Evolutionary conservation across 2,113 vertebrate genomes (phyloP), one percentile per base, ranked within the genome.

Genomic region (Sclerurus mexicanus): DNA sequence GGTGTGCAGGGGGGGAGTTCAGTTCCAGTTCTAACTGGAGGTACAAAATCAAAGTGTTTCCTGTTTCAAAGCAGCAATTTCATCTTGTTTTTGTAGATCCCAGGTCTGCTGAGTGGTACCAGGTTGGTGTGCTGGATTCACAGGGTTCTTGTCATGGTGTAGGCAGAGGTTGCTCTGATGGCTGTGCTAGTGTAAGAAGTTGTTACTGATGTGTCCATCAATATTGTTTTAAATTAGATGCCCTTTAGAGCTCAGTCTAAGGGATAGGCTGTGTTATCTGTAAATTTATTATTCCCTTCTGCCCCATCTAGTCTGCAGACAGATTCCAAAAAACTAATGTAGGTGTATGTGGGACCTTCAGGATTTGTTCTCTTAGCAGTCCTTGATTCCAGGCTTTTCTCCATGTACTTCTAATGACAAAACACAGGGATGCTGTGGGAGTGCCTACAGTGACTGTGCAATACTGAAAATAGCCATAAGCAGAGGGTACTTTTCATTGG

Each of bases 381-480:
- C 19, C n/a, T 67, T 47, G 19, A 12, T 79, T 40, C 44, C 66
- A 42, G 71, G 11, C 71, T 66, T 83, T 73, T 58, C 50, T 72
- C 44, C 0, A 0, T 25, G 40, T 60, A 2, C 10, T 63, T 30
- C 21, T 23, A 33, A 13, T 68, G 62, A 21, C 44, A 82, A 68
- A 92, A 37, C 56, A 42, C 7, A 24, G 39, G 53, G 22, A 16
- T 82, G 53, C 71, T n/a, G 21, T 6, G 49, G 67, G 71, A 69
- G 16, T 56, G 62, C 71, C 71, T 87, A 0, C 67, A 30, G 25
- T 79, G 74, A 23, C 49, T 52, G 24, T 75, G 63, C 33, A 53
- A 16, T 14, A 15, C 59, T 69, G 92, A 60, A 68, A 53, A 66
- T 10, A 35, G 40, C 79, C 27, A 30, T 37, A 76, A 85, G 60